A percentile compares a stretch with the other conserved stretches of the same genome.
These are phyloP conservation scores for Physeter macrocephalus DNA, from an alignment of 2,113 vertebrate species.

Conservation along the genomic window DNA sequence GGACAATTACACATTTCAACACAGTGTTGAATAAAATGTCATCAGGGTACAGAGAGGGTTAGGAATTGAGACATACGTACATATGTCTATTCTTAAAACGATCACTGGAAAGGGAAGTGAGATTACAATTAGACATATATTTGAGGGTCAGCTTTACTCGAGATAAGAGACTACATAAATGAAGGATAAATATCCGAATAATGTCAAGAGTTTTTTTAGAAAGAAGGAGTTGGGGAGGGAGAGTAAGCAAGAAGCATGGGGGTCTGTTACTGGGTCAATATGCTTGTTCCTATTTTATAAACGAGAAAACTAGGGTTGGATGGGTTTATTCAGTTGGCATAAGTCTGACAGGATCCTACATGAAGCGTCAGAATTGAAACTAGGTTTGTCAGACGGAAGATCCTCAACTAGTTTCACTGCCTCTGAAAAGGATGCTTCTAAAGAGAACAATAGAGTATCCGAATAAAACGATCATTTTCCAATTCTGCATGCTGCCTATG, in stretches of 20 bases:
- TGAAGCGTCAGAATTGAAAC: neutral
- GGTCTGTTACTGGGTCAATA: neutral
- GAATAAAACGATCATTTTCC: neutral
- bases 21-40: no score
- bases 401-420: neutral
- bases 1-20: no score
- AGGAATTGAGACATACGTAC: no score
- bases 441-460: neutral
- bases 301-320: neutral
- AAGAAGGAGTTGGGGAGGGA: no score
- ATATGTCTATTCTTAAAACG: no score
- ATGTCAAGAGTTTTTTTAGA: no score
- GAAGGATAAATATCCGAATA: no score
- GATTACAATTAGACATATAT: no score
- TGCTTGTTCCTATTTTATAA: neutral
- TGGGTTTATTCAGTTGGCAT: neutral
- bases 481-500: neutral
- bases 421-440: neutral
- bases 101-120: no score
- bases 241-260: neutral
- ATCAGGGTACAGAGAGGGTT: no score
- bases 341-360: neutral
- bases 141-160: no score
- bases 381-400: neutral
- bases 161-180: no score